Base-by-base conservation (phyloP, 92 coral and sea anemone species). In the Virgularia gustaviana region DNA sequence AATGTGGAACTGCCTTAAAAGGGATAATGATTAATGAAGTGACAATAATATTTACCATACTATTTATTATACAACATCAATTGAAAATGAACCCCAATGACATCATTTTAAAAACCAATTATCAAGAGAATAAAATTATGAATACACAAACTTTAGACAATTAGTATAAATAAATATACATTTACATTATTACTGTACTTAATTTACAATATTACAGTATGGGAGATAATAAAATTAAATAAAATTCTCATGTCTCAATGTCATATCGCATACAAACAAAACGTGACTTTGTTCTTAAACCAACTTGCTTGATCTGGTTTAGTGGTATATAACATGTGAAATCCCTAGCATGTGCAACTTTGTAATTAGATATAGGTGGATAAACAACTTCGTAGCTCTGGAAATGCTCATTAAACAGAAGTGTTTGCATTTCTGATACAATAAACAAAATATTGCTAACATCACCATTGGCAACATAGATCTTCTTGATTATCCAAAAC, bases 331-430 rank as follows among this genome's bases (percentile, higher is more conserved):
- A 12, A 24, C n/a, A 28, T 12, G 58, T 45, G 23, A 66, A 68
- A 29, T 45, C 38, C 75, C 39, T 37, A 19, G 36, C 43, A 49
- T 45, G 29, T 36, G 32, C 62, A 7, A 45, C 75, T 68, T 32
- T 49, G 28, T 13, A 25, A 36, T 24, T 22, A 59, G 30, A 45
- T 49, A 0, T 8, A 19, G 19, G 45, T 13, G 25, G 35, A 16
- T 20, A 43, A 43, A 29, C 60, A 45, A 45, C 27, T 38, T 66
- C 82, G 66, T 80, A 76, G 34, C 78, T 33, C 55, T 85, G 89
- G 34, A 35, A 85, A 49, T 85, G 89, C 19, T 65, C 86, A 66
- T 64, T 76, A 43, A 85, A 81, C 19, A 64, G 42, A 13, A 76
- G 38, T 1, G 86, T 81, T 44, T 77, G 79, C 60, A 49, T 71